phyloP scores from a whole-genome alignment of 2,113 vertebrate species.

The Triplophysa rosa region DNA sequence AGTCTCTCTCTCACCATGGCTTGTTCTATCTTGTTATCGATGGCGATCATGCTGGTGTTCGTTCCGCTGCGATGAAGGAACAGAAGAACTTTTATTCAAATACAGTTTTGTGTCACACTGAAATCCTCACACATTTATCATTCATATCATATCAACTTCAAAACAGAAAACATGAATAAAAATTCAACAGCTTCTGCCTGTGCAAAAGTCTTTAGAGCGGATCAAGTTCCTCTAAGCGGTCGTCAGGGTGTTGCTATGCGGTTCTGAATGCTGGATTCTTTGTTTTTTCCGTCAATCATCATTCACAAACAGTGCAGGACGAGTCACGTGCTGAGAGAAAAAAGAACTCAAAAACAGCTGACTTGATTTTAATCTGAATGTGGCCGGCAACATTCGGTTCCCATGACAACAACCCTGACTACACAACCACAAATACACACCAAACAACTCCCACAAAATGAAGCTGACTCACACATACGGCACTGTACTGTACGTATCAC shows the following conservation, averaged over 20 bases:
- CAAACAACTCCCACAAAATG: too few species aligned
- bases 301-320: neutral
- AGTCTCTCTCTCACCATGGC: constrained; percentile 71
- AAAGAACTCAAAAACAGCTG: neutral
- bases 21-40: constrained; percentile 82
- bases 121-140: too few species aligned
- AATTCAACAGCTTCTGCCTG: too few species aligned
- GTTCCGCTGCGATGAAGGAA: constrained; percentile 62
- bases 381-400: constrained; percentile 36
- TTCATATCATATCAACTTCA: too few species aligned
- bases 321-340: too few species aligned
- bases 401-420: constrained; percentile 28
- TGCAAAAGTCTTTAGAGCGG: too few species aligned
- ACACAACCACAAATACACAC: constrained; percentile 1
- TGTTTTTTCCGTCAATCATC: too few species aligned
- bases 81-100: neutral
- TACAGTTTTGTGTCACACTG: neutral
- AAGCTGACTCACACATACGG: neutral
- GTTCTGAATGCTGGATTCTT: too few species aligned
- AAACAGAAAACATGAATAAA: too few species aligned
- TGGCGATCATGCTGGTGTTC: constrained; percentile 73
- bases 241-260: neutral
- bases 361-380: constrained; percentile 40
- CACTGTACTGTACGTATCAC: neutral
- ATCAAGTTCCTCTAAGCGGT: neutral